Conservation (phyloP, 2,888 invertebrate species). For the Drosophila kanekoi region DNA sequence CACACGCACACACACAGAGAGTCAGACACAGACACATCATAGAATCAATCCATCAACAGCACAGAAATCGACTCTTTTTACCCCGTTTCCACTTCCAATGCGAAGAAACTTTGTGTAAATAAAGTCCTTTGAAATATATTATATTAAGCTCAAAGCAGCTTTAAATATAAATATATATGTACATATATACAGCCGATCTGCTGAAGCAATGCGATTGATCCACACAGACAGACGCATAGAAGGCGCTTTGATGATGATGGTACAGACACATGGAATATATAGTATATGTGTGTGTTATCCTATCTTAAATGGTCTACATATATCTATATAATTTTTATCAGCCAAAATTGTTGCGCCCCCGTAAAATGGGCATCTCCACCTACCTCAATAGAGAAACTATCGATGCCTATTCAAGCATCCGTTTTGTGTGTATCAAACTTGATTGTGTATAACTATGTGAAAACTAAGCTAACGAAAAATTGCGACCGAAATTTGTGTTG, state of each 20-base stretch:
- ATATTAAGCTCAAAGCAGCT: constrained; percentile 34
- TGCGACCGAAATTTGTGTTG: constrained; percentile 80
- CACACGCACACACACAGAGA: constrained; percentile 6
- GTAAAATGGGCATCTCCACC: constrained; percentile 31
- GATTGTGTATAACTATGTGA: constrained; percentile 55
- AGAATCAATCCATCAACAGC: constrained; percentile 14
- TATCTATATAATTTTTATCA: constrained; percentile 41
- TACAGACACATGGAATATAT: constrained; percentile 46
- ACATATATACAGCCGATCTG: constrained; percentile 59
- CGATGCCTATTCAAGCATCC: constrained; percentile 60
- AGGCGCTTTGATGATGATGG: constrained; percentile 52
- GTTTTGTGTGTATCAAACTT: constrained; percentile 80
- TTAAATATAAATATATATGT: constrained; percentile 22
- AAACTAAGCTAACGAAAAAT: constrained; percentile 63
- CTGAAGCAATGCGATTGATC: constrained; percentile 76
- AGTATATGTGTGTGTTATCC: constrained; percentile 28
- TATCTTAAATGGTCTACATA: constrained; percentile 21
- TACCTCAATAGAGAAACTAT: constrained; percentile 36
- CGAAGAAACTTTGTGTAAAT: constrained; percentile 83
- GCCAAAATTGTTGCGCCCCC: constrained; percentile 45
- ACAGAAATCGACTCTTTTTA: constrained; percentile 12
- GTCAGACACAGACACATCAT: constrained; percentile 12
- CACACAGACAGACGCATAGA: constrained; percentile 68
- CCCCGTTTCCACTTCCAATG: constrained; percentile 46
- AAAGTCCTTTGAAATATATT: constrained; percentile 79